phyloP scores from a whole-genome alignment of 2,113 vertebrate genomes.

The Penelope pileata region DNA sequence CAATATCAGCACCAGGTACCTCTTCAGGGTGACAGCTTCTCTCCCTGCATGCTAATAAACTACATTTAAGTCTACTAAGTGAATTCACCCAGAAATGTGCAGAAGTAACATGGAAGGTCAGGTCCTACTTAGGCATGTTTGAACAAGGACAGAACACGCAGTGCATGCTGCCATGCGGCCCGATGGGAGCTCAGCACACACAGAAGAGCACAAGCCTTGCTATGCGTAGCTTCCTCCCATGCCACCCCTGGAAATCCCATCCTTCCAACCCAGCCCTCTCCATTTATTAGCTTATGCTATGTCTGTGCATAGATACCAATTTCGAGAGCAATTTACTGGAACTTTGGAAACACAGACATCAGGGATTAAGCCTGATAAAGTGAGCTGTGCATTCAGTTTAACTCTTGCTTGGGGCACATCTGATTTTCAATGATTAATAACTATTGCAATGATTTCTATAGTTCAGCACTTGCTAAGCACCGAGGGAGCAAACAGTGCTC shows the following conservation, averaged over 20 bases:
- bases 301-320: background rate
- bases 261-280: background rate
- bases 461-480: background rate
- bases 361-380: background rate
- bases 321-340: background rate
- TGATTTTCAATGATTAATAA: background rate
- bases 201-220: background rate
- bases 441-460: background rate
- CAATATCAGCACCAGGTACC: background rate
- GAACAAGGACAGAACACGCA: background rate
- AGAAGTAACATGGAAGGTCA: background rate
- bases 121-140: background rate
- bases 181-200: background rate
- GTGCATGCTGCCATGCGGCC: rapidly evolving
- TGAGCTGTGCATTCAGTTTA: background rate
- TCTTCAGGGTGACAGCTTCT: background rate
- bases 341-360: background rate
- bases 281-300: background rate
- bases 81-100: background rate
- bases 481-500: background rate
- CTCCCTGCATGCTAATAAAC: background rate
- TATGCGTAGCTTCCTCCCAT: rapidly evolving
- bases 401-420: background rate
- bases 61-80: background rate
- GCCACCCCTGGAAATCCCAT: background rate